Conservation (phyloP, 2,797 vertebrate species). For the Balearica regulorum region DNA sequence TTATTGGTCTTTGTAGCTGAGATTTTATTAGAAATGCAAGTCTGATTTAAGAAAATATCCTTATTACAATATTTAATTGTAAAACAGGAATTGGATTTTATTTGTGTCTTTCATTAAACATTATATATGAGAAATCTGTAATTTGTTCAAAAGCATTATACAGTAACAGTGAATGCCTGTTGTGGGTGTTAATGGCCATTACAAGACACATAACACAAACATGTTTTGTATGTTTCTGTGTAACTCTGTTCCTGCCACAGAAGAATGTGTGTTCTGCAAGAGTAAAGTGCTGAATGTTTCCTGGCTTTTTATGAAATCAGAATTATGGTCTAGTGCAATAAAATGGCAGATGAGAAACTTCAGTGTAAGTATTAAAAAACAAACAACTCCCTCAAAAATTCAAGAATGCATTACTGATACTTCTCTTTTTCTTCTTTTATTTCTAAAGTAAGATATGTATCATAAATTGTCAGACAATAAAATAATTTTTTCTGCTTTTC, state of each 20-base stretch:
- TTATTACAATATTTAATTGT: not conserved
- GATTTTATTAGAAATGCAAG: not conserved
- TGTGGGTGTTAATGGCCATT: not conserved
- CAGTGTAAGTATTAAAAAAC: not conserved
- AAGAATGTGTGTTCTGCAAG: not conserved
- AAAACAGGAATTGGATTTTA: not conserved
- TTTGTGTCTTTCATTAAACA: not conserved
- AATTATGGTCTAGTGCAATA: not conserved
- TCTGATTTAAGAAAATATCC: not conserved
- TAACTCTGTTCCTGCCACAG: not conserved
- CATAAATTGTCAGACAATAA: too few species aligned
- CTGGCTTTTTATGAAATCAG: not conserved
- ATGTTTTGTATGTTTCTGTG: not conserved
- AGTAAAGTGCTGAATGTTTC: not conserved
- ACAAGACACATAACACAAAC: accelerated
- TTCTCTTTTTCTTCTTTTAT: not conserved
- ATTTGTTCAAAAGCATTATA: not conserved
- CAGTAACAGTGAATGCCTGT: not conserved
- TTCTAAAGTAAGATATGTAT: too few species aligned
- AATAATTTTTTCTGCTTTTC: too few species aligned
- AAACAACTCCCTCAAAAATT: not conserved
- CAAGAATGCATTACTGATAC: too few species aligned
- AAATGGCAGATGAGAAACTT: not conserved
- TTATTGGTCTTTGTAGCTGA: not conserved
- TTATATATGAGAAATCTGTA: not conserved